Conservation (phyloP, 2,888 invertebrate genomes). For the Gymnoscelis rufifasciata region DNA sequence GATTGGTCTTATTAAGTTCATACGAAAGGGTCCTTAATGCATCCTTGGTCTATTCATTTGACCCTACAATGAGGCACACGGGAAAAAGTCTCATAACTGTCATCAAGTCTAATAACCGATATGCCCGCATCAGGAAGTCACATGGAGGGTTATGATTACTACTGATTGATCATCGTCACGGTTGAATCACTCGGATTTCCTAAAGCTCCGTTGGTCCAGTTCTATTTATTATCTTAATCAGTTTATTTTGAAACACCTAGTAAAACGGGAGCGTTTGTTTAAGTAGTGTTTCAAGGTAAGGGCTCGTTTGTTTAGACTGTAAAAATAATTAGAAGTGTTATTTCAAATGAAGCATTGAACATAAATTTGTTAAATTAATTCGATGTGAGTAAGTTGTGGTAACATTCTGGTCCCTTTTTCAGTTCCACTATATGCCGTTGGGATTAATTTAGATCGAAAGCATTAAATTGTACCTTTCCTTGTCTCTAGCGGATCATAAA, state of each 20-base stretch:
- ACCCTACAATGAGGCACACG: conserved; percentile 68
- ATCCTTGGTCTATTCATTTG: conserved; percentile 67
- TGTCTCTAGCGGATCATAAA: conserved; percentile 50
- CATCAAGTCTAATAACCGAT: conserved; percentile 65
- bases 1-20: conserved; percentile 63
- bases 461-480: conserved; percentile 36
- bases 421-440: conserved; percentile 44
- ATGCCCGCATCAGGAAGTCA: conserved; percentile 73
- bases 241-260: conserved; percentile 35
- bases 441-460: conserved; percentile 44
- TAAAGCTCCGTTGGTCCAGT: conserved; percentile 38
- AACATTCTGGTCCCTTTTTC: background rate
- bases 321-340: background rate
- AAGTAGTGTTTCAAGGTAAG: conserved; percentile 5
- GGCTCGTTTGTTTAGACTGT: background rate
- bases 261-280: background rate
- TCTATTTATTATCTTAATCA: conserved; percentile 39
- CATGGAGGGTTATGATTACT: conserved; percentile 57
- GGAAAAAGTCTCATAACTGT: conserved; percentile 70
- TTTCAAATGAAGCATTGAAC: background rate
- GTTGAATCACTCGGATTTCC: conserved; percentile 18
- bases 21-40: conserved; percentile 48
- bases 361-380: background rate
- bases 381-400: conserved; percentile 19
- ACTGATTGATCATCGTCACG: conserved; percentile 45